Conservation (phyloP, 2,888 invertebrate species). For the Melieria crassipennis region DNA sequence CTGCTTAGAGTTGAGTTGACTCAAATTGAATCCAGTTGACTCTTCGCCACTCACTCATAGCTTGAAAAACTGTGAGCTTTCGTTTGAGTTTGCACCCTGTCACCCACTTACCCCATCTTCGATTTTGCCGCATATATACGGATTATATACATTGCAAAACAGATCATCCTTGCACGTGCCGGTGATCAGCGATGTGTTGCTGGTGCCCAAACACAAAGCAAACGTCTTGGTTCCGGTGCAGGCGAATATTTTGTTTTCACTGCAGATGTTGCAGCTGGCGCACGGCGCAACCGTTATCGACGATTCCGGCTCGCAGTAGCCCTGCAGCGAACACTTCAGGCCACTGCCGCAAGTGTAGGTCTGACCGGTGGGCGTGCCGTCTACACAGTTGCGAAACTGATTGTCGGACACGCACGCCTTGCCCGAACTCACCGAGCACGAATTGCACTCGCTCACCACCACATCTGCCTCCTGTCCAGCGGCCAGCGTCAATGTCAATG, state of each 20-base stretch:
- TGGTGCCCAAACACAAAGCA: constrained; percentile 45
- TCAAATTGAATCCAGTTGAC: no score
- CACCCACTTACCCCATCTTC: not conserved
- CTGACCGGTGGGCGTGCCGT: constrained; percentile 34
- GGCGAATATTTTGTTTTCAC: constrained; percentile 39
- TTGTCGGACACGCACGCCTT: constrained; percentile 41
- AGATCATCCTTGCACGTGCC: constrained; percentile 39
- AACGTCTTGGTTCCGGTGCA: constrained; percentile 44
- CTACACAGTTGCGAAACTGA: constrained; percentile 37
- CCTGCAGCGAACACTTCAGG: constrained; percentile 41
- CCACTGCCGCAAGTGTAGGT: constrained; percentile 42
- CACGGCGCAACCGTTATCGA: constrained; percentile 9
- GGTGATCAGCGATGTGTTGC: constrained; percentile 14
- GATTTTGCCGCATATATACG: constrained; percentile 41
- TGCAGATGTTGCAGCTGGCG: constrained; percentile 41
- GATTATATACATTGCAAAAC: constrained; percentile 41
- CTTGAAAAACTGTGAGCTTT: no score
- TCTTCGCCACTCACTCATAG: no score
- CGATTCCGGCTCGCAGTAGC: constrained; percentile 37
- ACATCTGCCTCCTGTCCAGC: not conserved
- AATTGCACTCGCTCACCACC: constrained; percentile 43
- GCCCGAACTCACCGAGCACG: constrained; percentile 32
- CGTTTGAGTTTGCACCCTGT: not conserved
- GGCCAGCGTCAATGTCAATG: not conserved
- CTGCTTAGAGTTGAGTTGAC: no score